Base-by-base conservation (phyloP, 30 jellyfish, hydroid and myxozoan species). In the Mastigias papua region DNA sequence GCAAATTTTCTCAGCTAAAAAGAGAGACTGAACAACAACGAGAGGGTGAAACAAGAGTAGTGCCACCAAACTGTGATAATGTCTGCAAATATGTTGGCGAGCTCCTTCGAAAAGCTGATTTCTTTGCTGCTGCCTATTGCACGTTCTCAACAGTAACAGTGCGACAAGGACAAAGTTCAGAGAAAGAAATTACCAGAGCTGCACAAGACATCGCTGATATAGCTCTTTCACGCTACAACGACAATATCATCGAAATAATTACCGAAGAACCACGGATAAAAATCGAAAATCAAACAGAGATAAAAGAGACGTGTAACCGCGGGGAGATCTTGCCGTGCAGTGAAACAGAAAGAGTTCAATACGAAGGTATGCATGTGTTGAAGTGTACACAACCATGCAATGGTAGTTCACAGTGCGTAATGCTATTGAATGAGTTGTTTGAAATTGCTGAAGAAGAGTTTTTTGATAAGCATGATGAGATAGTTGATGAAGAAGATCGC, bases 191-290 rank as follows among this genome's bases (percentile, higher is more conserved):
- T 1, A 8, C 13, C 19, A 63, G 20, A 42, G 46, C 17, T 3
- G 31, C 42, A 23, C 8, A 63, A 25, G 74, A 63, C 32, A 19
- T 27, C n/a, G 2, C 74, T 22, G 37, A 0, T 4, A 26, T 15
- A 15, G 74, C 74, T 20, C 74, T 63, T 63, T n/a, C 42, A 20
- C 42, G 23, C 23, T 63, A 63, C 23, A 17, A 1, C 0, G 19
- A n/a, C 5, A 37, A 15, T n/a, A 11, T 6, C 2, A 42, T 1
- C 19, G 74, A 63, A n/a, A 63, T 63, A 20, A 13, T 19, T 5
- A 27, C 13, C 35, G 37, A 63, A n/a, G 74, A 63, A 27, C 74
- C 74, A 63, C 74, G 74, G 46, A 63, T 63, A 37, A 63, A 63
- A 63, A n/a, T 63, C 46, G 74, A 63, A 63, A 63, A 63, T 19